Evolutionary conservation across 1,140 invertebrate genomes (phyloP).

Genomic region (Formica selysi): DNA sequence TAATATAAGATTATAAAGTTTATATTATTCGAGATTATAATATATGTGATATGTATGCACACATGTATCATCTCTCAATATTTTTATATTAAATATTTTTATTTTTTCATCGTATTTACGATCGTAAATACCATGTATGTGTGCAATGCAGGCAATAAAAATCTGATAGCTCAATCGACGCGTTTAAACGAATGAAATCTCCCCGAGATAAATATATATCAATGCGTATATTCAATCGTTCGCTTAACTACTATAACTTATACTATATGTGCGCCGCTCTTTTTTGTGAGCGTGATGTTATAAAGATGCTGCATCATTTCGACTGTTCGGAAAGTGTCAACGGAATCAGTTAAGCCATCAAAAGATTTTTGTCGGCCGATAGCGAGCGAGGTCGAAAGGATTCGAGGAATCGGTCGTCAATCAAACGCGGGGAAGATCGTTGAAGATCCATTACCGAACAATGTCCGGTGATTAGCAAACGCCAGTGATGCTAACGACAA

Average conservation of each 20-base stretch:
- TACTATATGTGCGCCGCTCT: background rate
- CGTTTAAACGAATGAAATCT: slow-evolving; percentile 22
- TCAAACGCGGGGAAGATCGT: slow-evolving; percentile 63
- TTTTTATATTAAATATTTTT: too few species aligned
- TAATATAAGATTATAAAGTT: background rate
- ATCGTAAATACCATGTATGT: background rate
- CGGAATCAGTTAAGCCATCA: slow-evolving; percentile 15
- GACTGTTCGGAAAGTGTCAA: slow-evolving; percentile 40
- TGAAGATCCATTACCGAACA: slow-evolving; percentile 82
- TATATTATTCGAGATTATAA: background rate
- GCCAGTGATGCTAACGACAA: slow-evolving; percentile 80
- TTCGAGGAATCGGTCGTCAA: slow-evolving; percentile 72
- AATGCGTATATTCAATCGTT: slow-evolving; percentile 27
- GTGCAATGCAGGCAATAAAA: background rate
- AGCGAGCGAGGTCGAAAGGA: slow-evolving; percentile 31
- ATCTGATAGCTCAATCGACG: background rate
- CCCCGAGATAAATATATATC: background rate
- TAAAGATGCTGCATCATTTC: slow-evolving; percentile 23
- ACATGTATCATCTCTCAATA: too few species aligned
- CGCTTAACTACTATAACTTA: background rate
- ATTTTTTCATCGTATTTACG: background rate
- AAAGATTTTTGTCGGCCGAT: slow-evolving; percentile 4
- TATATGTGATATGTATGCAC: background rate
- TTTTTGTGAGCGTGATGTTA: background rate
- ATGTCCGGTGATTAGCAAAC: slow-evolving; percentile 80